A percentile compares a stretch with the other conserved stretches of the same genome.
phyloP scores from a whole-genome alignment of 2,797 vertebrate species.

The Phataginus tetradactyla region DNA sequence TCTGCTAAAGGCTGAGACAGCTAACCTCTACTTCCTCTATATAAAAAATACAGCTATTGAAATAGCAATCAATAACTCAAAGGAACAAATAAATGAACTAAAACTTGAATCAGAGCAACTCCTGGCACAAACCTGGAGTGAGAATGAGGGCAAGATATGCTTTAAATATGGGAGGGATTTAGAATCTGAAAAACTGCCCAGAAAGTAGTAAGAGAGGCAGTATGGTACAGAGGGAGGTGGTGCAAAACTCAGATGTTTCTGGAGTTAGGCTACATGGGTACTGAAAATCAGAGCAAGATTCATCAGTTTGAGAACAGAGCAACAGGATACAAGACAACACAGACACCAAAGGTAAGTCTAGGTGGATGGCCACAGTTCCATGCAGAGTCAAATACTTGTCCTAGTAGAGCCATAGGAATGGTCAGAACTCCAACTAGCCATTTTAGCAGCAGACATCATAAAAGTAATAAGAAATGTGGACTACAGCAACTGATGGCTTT shows the following conservation, averaged over 20 bases:
- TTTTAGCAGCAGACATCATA: neutral
- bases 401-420: neutral
- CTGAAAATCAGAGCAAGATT: neutral
- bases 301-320: neutral
- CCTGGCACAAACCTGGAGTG: neutral
- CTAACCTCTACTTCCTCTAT: neutral
- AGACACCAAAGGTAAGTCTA: neutral
- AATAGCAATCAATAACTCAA: conserved; percentile 6
- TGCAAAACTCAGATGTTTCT: neutral
- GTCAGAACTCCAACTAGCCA: conserved; percentile 15
- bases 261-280: neutral
- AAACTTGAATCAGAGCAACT: conserved; percentile 23
- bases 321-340: neutral
- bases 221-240: neutral
- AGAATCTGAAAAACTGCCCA: neutral
- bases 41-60: neutral
- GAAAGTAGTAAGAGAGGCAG: neutral
- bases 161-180: conserved; percentile 6
- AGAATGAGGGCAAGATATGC: neutral
- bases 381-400: neutral
- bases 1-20: neutral
- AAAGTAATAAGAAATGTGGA: conserved; percentile 6
- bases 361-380: neutral
- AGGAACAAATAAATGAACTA: conserved; percentile 42
- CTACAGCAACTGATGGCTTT: neutral